A percentile compares a stretch with the other conserved stretches of the same genome.
These are phyloP conservation scores for Linepithema humile DNA, from an alignment of 1,140 invertebrate genomes.

Conservation along the genomic window DNA sequence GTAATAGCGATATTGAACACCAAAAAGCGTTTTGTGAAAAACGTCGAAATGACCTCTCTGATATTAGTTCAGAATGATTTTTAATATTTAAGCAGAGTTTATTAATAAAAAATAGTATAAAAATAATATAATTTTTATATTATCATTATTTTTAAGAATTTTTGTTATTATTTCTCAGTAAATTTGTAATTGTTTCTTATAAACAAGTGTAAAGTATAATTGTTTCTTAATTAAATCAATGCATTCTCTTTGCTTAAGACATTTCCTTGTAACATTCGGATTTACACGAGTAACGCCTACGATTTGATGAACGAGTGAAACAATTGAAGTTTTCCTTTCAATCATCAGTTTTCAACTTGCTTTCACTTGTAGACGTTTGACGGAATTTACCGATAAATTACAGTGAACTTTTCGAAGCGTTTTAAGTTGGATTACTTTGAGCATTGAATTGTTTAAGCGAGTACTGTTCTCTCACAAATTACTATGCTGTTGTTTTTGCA, in stretches of 20 bases:
- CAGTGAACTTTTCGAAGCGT: slow-evolving; percentile 16
- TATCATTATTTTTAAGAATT: no score
- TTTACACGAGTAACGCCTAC: background rate
- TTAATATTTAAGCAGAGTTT: no score
- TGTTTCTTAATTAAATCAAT: background rate
- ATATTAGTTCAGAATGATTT: no score
- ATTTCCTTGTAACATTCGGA: slow-evolving; percentile 8
- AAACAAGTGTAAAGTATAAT: background rate
- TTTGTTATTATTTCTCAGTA: background rate
- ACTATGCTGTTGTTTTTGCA: background rate
- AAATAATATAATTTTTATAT: no score
- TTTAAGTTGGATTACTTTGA: slow-evolving; percentile 42
- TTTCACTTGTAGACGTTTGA: slow-evolving; percentile 29
- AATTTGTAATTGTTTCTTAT: background rate
- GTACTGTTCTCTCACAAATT: slow-evolving; percentile 15
- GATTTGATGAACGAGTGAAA: slow-evolving; percentile 37
- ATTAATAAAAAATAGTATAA: no score
- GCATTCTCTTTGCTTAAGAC: background rate
- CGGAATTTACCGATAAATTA: slow-evolving; percentile 49
- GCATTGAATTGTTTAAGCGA: slow-evolving; percentile 34
- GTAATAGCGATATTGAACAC: no score
- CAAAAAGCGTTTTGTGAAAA: no score
- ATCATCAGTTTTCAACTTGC: slow-evolving; percentile 20
- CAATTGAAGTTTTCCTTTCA: slow-evolving; percentile 29
- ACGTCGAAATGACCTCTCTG: no score